phyloP scores from a whole-genome alignment of 2,888 invertebrate genomes.

The Hetaerina titia region DNA sequence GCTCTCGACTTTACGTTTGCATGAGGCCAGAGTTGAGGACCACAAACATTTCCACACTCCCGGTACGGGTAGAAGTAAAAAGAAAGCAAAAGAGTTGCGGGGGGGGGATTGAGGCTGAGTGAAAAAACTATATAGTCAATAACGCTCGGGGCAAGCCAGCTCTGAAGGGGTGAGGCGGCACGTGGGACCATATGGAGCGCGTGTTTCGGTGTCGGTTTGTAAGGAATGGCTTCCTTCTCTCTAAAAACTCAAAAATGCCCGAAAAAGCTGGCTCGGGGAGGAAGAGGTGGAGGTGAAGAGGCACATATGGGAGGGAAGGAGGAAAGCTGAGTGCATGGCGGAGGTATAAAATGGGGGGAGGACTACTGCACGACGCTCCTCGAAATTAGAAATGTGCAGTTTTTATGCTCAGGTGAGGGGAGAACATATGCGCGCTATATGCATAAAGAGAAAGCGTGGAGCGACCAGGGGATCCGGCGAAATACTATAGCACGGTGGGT shows the following conservation, averaged over 20 bases:
- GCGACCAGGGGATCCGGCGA: neutral
- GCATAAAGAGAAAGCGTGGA: neutral
- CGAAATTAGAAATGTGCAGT: neutral
- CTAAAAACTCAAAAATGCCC: constrained; percentile 20
- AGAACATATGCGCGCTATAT: neutral
- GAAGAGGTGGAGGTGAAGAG: neutral
- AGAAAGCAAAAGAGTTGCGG: too few species aligned
- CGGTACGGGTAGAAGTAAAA: too few species aligned
- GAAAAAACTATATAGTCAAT: constrained; percentile 37
- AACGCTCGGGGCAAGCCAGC: neutral
- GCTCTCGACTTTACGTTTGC: neutral
- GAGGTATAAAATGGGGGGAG: neutral
- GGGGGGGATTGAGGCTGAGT: neutral
- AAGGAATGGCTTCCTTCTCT: constrained; percentile 33
- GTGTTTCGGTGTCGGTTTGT: neutral
- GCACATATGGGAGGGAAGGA: neutral
- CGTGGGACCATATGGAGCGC: constrained; percentile 49
- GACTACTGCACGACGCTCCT: neutral
- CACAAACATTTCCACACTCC: neutral
- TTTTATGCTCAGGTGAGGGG: constrained; percentile 1
- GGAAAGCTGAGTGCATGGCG: neutral
- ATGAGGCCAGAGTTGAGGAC: neutral
- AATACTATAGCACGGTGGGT: neutral
- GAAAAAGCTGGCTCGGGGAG: neutral
- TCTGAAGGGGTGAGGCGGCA: neutral